Evolutionary conservation across 2,888 invertebrate species (phyloP).

Genomic region (Carpatolechia fugitivella): DNA sequence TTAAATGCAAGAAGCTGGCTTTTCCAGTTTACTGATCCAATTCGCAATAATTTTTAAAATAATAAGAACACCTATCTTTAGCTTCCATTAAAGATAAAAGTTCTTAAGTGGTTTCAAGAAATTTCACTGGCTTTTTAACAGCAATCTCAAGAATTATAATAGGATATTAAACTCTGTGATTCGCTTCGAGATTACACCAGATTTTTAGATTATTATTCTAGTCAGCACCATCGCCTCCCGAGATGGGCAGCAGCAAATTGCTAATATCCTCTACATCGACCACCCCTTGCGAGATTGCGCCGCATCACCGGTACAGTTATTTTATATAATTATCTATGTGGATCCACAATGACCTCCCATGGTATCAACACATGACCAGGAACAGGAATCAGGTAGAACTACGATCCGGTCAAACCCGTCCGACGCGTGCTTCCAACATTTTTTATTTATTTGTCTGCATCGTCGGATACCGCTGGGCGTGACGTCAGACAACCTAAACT

Average conservation of each 20-base stretch:
- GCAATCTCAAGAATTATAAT: conserved; percentile 1
- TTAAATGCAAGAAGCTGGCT: conserved; percentile 75
- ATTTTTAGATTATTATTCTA: conserved; percentile 7
- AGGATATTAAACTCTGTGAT: neutral
- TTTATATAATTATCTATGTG: conserved; percentile 16
- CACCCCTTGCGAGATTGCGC: conserved; percentile 7
- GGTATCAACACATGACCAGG: conserved; percentile 68
- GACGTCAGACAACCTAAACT: conserved; percentile 79
- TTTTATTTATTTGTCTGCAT: conserved; percentile 79
- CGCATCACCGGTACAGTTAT: conserved; percentile 8
- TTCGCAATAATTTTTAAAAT: conserved; percentile 27
- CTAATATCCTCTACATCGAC: conserved; percentile 8
- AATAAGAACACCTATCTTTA: neutral
- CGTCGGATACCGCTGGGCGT: conserved; percentile 77
- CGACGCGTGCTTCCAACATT: conserved; percentile 78
- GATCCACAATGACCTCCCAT: conserved; percentile 46
- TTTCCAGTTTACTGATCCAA: conserved; percentile 75
- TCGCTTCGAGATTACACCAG: no score
- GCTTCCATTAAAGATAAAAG: neutral
- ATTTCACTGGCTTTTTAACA: neutral
- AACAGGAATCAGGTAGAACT: conserved; percentile 79
- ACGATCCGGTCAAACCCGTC: conserved; percentile 79
- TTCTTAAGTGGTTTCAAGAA: conserved; percentile 1
- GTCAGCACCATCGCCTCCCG: conserved; percentile 3
- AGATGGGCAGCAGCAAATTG: conserved; percentile 12